A percentile compares a stretch with the other conserved stretches of the same genome.
Evolutionary conservation across 2,113 vertebrate genomes (phyloP).

Genomic region (Oxygymnocypris stewartii): DNA sequence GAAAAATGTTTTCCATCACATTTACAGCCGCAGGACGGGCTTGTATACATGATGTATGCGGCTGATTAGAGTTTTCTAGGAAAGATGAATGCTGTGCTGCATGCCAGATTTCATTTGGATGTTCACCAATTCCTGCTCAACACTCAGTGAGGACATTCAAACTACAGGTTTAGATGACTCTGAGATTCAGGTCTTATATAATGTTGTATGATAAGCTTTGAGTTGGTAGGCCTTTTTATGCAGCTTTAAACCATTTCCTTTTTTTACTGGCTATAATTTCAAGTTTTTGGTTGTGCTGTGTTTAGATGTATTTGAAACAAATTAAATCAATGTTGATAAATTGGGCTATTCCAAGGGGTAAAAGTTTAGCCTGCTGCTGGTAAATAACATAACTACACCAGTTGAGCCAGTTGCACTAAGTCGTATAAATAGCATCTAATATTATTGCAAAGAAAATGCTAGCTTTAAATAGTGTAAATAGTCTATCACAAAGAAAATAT

Average conservation of each 20-base stretch:
- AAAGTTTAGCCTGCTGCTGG: background rate
- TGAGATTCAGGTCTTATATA: background rate
- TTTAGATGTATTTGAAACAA: background rate
- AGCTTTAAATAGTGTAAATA: too few relatives aligned
- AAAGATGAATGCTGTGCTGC: constrained; percentile 20
- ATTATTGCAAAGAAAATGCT: too few relatives aligned
- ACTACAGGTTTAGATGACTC: background rate
- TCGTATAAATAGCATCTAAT: too few relatives aligned
- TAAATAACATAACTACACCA: background rate
- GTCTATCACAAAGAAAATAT: too few relatives aligned
- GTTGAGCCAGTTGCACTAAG: too few relatives aligned
- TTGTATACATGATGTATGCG: background rate
- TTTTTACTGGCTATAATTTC: background rate
- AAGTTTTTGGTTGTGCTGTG: background rate
- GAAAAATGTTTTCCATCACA: background rate
- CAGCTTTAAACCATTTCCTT: background rate
- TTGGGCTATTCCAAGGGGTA: background rate
- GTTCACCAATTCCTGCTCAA: constrained; percentile 19
- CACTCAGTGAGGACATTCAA: background rate
- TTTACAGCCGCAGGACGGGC: background rate
- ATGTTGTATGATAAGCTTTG: background rate
- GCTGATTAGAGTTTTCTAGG: constrained; percentile 26
- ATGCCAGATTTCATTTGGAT: constrained; percentile 20
- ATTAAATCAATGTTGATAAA: background rate
- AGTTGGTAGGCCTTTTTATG: background rate